Evolutionary conservation across 2,888 invertebrate species (phyloP).

Genomic region (Ornithoptera alexandrae): DNA sequence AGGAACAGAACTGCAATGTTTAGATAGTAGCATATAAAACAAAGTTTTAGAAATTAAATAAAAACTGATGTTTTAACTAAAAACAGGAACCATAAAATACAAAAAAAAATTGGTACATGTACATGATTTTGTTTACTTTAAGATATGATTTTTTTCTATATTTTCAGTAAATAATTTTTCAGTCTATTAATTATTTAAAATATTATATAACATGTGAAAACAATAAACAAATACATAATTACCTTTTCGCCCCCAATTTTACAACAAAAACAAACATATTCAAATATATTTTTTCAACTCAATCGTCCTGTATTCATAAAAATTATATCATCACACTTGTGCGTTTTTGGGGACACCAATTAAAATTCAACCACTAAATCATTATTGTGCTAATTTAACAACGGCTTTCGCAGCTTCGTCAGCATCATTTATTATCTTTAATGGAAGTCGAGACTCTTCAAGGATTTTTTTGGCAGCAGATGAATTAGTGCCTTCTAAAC

Average conservation of each 20-base stretch:
- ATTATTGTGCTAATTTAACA: slow-evolving; percentile 76
- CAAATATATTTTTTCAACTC: background rate
- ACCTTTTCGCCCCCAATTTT: background rate
- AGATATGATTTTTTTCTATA: too few species aligned
- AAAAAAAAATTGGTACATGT: too few species aligned
- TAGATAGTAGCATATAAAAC: too few species aligned
- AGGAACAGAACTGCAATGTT: too few species aligned
- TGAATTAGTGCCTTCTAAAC: slow-evolving; percentile 98
- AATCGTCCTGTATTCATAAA: background rate
- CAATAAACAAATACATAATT: background rate
- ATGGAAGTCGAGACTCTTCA: slow-evolving; percentile 89
- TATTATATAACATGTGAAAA: background rate
- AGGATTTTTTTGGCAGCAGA: slow-evolving; percentile 90
- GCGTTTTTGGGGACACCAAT: background rate
- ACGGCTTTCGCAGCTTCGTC: slow-evolving; percentile 96
- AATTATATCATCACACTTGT: background rate
- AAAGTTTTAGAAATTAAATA: too few species aligned
- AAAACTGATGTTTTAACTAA: too few species aligned
- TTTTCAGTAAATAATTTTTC: too few species aligned
- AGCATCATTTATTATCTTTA: slow-evolving; percentile 90
- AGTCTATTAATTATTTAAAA: too few species aligned
- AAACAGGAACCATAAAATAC: too few species aligned
- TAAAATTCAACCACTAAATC: background rate
- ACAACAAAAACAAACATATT: too few species aligned
- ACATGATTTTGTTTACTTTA: too few species aligned